These are phyloP conservation scores for Apomyelois bistriatella DNA, from an alignment of 2,888 invertebrate genomes.

Conservation along the genomic window DNA sequence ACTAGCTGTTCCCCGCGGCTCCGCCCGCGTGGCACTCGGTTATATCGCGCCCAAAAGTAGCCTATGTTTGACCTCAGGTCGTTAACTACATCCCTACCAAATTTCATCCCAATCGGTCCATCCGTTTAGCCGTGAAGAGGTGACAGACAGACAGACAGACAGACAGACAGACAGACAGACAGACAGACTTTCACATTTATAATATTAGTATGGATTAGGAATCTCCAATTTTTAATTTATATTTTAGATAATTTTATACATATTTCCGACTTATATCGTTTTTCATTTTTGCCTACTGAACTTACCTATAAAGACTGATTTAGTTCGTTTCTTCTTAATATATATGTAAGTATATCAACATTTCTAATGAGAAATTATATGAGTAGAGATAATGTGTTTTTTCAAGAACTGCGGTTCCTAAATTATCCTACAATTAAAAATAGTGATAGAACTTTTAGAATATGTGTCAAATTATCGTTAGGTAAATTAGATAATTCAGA, in stretches of 20 bases:
- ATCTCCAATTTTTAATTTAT: constrained; percentile 1
- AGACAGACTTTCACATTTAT: too few species aligned
- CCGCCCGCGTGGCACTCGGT: too few species aligned
- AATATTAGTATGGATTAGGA: too few species aligned
- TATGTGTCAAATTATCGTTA: constrained; percentile 11
- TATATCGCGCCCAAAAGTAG: too few species aligned
- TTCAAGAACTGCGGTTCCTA: constrained; percentile 8
- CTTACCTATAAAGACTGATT: constrained; percentile 28
- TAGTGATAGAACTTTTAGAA: background rate
- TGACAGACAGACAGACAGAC: too few species aligned
- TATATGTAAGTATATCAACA: background rate
- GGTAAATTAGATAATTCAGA: background rate
- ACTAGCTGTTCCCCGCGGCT: too few species aligned
- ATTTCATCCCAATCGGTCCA: too few species aligned
- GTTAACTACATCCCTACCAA: too few species aligned
- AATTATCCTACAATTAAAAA: constrained; percentile 5
- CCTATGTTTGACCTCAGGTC: too few species aligned
- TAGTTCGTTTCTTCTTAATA: constrained; percentile 15
- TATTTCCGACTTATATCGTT: background rate
- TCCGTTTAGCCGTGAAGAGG: too few species aligned
- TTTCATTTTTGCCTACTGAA: constrained; percentile 8
- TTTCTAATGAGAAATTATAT: background rate
- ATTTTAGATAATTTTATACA: background rate
- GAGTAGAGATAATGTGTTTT: background rate
- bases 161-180: too few species aligned